phyloP scores from a whole-genome alignment of 2,113 vertebrate species.

The Setophaga coronata region DNA sequence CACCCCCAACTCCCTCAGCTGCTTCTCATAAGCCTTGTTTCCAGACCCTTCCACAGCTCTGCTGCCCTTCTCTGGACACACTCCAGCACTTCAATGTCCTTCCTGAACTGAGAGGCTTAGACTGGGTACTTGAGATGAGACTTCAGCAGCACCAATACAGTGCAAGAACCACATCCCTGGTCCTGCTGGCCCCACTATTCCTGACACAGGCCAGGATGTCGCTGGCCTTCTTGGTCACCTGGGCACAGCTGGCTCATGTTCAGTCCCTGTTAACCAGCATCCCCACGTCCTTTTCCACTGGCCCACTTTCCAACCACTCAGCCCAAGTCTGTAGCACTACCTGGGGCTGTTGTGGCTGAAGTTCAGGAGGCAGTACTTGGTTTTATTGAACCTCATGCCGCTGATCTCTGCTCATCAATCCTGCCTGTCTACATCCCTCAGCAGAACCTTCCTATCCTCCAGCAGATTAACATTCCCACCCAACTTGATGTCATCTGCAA shows the following conservation, averaged over 20 bases:
- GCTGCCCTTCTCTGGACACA: background rate
- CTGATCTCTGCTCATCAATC: background rate
- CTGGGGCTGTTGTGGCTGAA: background rate
- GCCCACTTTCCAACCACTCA: background rate
- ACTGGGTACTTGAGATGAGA: no score
- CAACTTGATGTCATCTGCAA: background rate
- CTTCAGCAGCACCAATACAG: background rate
- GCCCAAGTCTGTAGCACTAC: no score
- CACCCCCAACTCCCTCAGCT: background rate
- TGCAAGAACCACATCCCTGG: background rate
- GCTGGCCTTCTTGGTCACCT: background rate
- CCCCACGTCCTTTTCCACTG: background rate
- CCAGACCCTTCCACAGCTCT: background rate
- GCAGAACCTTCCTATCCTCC: background rate
- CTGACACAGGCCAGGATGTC: background rate
- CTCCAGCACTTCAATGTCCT: background rate
- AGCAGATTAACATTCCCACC: no score
- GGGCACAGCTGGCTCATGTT: background rate
- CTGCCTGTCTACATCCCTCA: background rate
- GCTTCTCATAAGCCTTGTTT: background rate
- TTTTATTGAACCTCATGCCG: background rate
- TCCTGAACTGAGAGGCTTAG: background rate
- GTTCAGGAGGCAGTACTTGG: background rate
- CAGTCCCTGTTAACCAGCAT: background rate
- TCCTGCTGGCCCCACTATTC: background rate